phyloP scores from a whole-genome alignment of 2,113 vertebrate genomes.

The Rhinolophus ferrumequinum region DNA sequence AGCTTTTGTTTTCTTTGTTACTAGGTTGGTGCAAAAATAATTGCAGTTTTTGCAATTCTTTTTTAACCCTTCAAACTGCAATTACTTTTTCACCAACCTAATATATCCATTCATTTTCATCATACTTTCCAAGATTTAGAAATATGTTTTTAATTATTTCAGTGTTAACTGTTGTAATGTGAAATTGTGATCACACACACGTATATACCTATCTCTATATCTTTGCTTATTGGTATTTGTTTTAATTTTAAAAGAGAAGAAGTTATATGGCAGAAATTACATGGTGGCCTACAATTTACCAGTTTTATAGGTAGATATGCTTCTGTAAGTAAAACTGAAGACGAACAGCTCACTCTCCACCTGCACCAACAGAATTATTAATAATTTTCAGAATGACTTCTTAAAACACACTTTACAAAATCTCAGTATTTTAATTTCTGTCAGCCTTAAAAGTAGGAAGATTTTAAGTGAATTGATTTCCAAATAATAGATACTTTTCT shows the following conservation, averaged over 20 bases:
- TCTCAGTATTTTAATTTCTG: slow-evolving; percentile 13
- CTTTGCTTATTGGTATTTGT: slow-evolving; percentile 3
- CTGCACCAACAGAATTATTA: background rate
- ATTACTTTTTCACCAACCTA: too few species aligned
- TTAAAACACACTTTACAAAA: background rate
- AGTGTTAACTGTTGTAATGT: background rate
- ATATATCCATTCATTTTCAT: background rate
- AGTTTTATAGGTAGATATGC: background rate
- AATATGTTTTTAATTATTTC: slow-evolving; percentile 8
- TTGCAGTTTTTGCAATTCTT: too few species aligned
- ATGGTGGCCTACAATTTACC: background rate
- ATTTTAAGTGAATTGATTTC: slow-evolving; percentile 6
- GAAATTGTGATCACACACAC: background rate
- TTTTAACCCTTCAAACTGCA: too few species aligned
- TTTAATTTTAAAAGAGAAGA: slow-evolving; percentile 45
- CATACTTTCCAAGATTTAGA: background rate
- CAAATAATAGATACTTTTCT: slow-evolving; percentile 25
- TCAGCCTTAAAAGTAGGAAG: background rate
- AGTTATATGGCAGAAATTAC: background rate
- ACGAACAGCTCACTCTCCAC: background rate
- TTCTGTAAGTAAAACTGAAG: background rate
- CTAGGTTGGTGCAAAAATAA: too few species aligned
- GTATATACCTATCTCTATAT: background rate
- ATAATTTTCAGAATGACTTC: background rate
- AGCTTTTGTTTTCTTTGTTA: background rate